phyloP scores from a whole-genome alignment of 2,113 vertebrate genomes.

The Vimba vimba region DNA sequence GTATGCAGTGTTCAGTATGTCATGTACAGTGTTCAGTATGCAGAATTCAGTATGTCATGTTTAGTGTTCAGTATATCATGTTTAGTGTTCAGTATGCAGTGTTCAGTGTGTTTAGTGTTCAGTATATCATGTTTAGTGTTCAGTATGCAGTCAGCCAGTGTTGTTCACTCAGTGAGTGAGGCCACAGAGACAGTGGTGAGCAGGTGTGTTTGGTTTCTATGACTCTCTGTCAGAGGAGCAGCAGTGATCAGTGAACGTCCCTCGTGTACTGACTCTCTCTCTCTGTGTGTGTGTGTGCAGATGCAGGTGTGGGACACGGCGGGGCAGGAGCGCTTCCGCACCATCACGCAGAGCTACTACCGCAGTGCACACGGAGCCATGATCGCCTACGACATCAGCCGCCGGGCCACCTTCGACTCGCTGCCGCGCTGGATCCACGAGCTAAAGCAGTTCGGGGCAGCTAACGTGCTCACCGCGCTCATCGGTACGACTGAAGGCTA shows the following conservation, averaged over 20 bases:
- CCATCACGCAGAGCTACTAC: constrained; percentile 98
- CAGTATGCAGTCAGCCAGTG: not conserved
- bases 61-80: not conserved
- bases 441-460: constrained; percentile 88
- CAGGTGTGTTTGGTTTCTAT: not conserved
- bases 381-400: constrained; percentile 95
- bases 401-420: constrained; percentile 85
- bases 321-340: constrained; percentile 96
- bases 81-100: not conserved
- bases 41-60: not conserved
- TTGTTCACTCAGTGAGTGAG: not conserved
- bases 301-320: constrained; percentile 99
- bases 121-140: not conserved
- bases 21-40: not conserved
- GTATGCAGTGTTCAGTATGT: not conserved
- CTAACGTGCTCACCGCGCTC: constrained; percentile 87
- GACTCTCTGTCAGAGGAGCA: not conserved
- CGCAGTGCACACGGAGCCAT: constrained; percentile 94
- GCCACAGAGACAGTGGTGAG: not conserved
- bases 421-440: constrained; percentile 91
- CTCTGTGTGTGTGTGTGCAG: constrained; percentile 67
- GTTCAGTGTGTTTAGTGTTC: not conserved
- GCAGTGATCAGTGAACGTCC: not conserved
- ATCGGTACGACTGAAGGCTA: constrained; percentile 64
- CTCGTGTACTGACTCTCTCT: too few relatives aligned